Percentiles rank a stretch among this genome's conserved stretches.
Conservation (phyloP, 1,140 invertebrate genomes). For the Calliopsis andreniformis region DNA sequence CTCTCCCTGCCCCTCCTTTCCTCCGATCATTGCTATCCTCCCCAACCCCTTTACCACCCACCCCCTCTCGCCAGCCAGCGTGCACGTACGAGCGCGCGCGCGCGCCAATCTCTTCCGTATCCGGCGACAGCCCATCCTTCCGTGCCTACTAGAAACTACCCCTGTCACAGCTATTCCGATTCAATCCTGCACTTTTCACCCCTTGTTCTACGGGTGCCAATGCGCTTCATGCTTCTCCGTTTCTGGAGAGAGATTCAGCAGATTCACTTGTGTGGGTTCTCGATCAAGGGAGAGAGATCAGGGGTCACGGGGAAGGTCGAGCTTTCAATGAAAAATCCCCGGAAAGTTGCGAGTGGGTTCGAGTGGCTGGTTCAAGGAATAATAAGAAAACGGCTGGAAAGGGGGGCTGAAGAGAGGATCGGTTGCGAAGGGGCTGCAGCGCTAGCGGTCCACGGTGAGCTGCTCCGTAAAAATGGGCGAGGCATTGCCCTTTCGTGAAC, state of each 20-base stretch:
- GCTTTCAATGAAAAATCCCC: no score
- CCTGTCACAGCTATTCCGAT: constrained; percentile 14
- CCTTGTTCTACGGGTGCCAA: no score
- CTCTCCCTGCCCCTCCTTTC: constrained; percentile 9
- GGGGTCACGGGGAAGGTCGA: no score
- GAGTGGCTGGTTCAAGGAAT: no score
- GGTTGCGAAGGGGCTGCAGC: neutral
- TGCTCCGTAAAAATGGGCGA: constrained; percentile 72
- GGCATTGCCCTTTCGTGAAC: constrained; percentile 75
- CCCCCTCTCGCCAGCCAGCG: constrained; percentile 12
- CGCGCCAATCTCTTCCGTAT: constrained; percentile 34
- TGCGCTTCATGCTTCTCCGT: neutral
- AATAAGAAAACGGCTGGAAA: neutral
- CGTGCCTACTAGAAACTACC: neutral
- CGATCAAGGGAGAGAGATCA: no score
- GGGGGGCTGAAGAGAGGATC: neutral
- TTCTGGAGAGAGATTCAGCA: neutral
- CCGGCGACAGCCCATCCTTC: constrained; percentile 7
- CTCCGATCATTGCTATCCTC: constrained; percentile 41
- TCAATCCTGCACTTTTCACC: neutral
- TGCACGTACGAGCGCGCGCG: neutral
- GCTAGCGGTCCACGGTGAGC: neutral
- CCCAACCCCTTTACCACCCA: constrained; percentile 40
- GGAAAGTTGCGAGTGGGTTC: no score
- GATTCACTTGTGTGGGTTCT: no score